Conservation (phyloP, 2,888 invertebrate genomes). For the Tineola bisselliella region DNA sequence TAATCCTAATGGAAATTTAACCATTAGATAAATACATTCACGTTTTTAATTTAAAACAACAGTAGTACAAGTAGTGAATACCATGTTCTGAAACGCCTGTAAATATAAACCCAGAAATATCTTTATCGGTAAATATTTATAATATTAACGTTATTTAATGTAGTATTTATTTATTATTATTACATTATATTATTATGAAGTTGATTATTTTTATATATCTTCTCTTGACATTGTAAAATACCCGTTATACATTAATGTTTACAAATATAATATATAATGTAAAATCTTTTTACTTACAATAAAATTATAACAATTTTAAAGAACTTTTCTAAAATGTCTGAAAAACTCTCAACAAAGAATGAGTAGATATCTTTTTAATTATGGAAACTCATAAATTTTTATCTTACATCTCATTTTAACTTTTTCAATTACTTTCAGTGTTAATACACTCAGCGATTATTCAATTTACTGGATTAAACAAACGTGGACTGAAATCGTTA, state of each 20-base stretch:
- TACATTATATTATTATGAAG: too few species aligned
- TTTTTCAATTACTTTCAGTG: background rate
- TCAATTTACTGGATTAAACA: background rate
- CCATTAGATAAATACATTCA: background rate
- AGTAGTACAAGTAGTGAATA: background rate
- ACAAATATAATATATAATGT: too few species aligned
- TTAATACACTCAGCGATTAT: background rate
- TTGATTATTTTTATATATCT: too few species aligned
- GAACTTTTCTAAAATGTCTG: too few species aligned
- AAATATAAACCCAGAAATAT: background rate
- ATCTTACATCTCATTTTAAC: background rate
- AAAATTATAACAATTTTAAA: too few species aligned
- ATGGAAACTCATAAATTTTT: background rate
- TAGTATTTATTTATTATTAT: too few species aligned
- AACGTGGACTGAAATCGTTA: background rate
- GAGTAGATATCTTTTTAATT: background rate
- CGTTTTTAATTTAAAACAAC: slow-evolving; percentile 1
- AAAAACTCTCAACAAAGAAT: too few species aligned
- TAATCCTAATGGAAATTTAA: background rate
- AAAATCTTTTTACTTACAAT: too few species aligned
- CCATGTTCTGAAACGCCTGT: background rate
- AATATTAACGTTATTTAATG: background rate
- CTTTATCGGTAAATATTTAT: background rate
- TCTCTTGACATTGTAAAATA: too few species aligned
- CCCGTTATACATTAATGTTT: too few species aligned